Base-by-base conservation (phyloP, 2,113 vertebrate genomes). In the Numida meleagris region DNA sequence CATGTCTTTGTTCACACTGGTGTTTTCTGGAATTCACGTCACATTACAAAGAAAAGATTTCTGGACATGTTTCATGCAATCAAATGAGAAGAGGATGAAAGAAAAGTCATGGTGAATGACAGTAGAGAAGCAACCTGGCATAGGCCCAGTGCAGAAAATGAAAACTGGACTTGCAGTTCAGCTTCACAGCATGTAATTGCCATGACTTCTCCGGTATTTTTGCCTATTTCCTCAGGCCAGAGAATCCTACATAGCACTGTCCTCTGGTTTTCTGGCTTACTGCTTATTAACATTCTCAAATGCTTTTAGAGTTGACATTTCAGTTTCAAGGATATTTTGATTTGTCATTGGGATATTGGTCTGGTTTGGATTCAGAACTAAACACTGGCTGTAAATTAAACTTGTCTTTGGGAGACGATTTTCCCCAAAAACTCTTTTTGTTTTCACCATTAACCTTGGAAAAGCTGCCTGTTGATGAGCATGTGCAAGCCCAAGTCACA, bases 141-240 rank as follows among this genome's bases (percentile, higher is more conserved):
- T 9, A 6, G 0, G 0, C 33, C 14, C 62, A 45, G 31, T 14
- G 5, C 10, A 38, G 14, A 34, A 12, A 48, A 2, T 50, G 21
- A 43, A 82, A 80, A 55, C 9, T 14, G 42, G n/a, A 34, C 33
- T 88, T 59, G 34, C 55, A 48, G 27, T 24, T 79, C 51, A 85
- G 18, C 14, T 80, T 77, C 40, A 66, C 25, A 61, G 3, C 14
- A 72, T 38, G 9, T 59, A 57, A 25, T 38, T 61, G 24, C 34
- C 34, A 10, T 25, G 8, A 25, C 8, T 68, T 76, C 5, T 61
- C 25, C 14, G 15, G 34, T 9, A 2, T 73, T 58, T 82, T 70
- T 58, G 7, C 6, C 29, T 36, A 1, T n/a, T 77, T 53, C 50
- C 33, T 78, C 42, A 76, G 68, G 29, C 23, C 21, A 57, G 14